Percentiles rank a stretch among this genome's conserved stretches.
phyloP scores from a whole-genome alignment of 2,797 vertebrate genomes.

The Coendou prehensilis region DNA sequence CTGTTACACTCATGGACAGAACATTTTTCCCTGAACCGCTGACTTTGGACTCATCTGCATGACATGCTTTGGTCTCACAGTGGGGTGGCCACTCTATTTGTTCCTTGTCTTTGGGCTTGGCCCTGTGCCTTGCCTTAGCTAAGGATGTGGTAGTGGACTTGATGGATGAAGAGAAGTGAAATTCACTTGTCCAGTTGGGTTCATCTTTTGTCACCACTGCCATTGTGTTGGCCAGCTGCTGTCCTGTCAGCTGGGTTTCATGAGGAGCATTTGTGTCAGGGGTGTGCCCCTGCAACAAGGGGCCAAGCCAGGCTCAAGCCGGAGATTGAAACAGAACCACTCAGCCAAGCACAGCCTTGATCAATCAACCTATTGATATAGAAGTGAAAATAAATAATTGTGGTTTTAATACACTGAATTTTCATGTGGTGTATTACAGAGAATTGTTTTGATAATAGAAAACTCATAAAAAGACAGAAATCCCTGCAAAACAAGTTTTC shows the following conservation, averaged over 20 bases:
- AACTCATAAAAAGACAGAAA: constrained; percentile 23
- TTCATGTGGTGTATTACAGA: constrained; percentile 35
- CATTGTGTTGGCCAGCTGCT: not conserved
- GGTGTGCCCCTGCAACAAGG: not conserved
- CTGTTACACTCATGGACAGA: not conserved
- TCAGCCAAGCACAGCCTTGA: not conserved
- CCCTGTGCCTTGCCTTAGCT: not conserved
- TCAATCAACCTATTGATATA: not conserved
- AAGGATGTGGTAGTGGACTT: not conserved
- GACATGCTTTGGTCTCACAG: constrained; percentile 2
- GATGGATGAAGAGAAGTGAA: not conserved
- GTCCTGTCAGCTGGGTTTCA: not conserved
- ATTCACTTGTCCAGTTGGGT: not conserved
- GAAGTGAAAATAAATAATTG: constrained; percentile 12
- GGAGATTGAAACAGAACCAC: not conserved
- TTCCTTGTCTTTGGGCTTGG: not conserved
- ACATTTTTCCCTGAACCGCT: not conserved
- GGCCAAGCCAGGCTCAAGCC: not conserved
- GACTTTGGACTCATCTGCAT: not conserved
- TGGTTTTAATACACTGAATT: constrained; percentile 28
- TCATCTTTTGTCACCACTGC: not conserved
- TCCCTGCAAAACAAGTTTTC: not conserved
- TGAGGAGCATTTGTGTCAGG: not conserved
- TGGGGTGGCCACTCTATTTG: not conserved
- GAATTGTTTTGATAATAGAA: constrained; percentile 30